Evolutionary conservation across 2,797 vertebrate genomes (phyloP).

Genomic region (Glyptemys insculpta): DNA sequence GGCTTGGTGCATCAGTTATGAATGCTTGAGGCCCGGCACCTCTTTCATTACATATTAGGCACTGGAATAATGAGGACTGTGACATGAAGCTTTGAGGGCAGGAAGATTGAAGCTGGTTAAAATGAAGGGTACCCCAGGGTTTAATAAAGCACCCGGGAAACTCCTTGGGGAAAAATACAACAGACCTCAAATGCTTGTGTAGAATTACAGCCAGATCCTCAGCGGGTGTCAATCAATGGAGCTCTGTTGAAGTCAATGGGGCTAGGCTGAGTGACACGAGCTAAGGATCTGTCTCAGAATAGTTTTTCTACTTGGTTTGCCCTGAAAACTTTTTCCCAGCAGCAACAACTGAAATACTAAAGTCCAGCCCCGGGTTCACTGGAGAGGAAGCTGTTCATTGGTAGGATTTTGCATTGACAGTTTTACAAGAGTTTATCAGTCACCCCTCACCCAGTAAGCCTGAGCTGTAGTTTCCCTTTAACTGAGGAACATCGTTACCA

Average conservation of each 20-base stretch:
- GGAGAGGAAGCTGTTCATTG: slow-evolving; percentile 9
- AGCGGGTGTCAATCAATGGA: neutral
- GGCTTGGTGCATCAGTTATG: too few relatives aligned
- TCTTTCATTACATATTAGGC: too few relatives aligned
- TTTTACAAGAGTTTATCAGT: neutral
- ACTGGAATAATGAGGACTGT: neutral
- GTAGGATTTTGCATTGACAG: neutral
- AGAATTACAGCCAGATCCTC: neutral
- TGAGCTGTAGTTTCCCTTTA: slow-evolving; percentile 22
- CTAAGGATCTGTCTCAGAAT: neutral
- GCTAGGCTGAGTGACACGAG: neutral
- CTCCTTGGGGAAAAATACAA: neutral
- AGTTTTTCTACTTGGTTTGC: fast-evolving
- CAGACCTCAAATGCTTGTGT: neutral
- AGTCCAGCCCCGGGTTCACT: neutral
- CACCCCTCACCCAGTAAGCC: neutral
- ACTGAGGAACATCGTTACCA: neutral
- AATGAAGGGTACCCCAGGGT: neutral
- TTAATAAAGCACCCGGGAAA: neutral
- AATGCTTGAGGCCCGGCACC: too few relatives aligned
- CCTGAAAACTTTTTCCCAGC: neutral
- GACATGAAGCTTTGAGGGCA: fast-evolving
- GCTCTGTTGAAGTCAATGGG: neutral
- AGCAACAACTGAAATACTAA: fast-evolving
- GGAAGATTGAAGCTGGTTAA: neutral